A percentile compares a stretch with the other conserved stretches of the same genome.
Conservation (phyloP, 2,797 vertebrate species). For the Scolopax bukidnonensis region DNA sequence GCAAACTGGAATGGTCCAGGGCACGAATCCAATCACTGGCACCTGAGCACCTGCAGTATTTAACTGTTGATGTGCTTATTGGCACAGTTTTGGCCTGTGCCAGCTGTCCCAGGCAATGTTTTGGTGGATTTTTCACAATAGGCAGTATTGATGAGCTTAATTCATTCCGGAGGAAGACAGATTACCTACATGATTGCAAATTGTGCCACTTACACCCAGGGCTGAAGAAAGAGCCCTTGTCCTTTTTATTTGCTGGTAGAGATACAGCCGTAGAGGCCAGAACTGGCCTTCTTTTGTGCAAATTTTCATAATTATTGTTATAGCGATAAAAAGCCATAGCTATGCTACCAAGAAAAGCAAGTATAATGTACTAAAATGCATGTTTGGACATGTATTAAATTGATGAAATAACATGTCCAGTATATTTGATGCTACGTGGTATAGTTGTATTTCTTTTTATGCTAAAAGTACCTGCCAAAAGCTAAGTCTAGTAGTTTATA, state of each 20-base stretch:
- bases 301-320: background rate
- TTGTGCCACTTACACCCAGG: background rate
- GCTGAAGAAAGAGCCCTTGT: background rate
- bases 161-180: background rate
- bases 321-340: background rate
- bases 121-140: background rate
- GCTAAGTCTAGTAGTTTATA: background rate
- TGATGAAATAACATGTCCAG: background rate
- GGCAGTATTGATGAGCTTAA: background rate
- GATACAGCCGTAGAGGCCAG: background rate
- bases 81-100: background rate
- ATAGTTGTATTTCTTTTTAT: background rate
- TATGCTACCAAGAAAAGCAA: background rate
- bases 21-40: background rate
- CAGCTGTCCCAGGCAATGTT: background rate
- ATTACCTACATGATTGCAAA: fast-evolving
- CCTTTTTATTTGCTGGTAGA: background rate
- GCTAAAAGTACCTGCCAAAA: background rate
- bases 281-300: background rate
- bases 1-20: background rate
- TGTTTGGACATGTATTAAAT: background rate
- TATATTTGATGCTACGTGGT: background rate
- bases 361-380: background rate
- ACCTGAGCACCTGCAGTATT: background rate
- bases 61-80: background rate